Evolutionary conservation across 2,888 invertebrate genomes (phyloP).

Genomic region (Rhagium mordax): DNA sequence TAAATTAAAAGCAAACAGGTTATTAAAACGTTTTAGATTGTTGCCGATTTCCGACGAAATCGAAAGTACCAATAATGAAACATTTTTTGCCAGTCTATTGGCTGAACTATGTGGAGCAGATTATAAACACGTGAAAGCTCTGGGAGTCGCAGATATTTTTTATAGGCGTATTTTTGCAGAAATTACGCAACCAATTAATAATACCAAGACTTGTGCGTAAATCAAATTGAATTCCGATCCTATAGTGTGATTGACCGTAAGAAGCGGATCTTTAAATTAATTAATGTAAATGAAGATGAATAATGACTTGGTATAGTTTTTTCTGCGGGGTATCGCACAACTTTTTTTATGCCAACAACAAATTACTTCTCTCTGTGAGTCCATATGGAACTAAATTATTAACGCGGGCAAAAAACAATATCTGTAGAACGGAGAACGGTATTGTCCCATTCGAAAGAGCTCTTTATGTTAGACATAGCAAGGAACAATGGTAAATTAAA

Average conservation of each 20-base stretch:
- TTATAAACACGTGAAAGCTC: neutral
- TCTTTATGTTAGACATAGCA: neutral
- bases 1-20: neutral
- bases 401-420: neutral
- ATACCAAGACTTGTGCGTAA: no score
- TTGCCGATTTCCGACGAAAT: neutral
- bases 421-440: neutral
- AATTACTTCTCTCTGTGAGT: neutral
- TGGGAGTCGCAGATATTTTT: neutral
- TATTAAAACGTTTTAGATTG: constrained; percentile 6
- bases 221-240: no score
- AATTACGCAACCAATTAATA: no score
- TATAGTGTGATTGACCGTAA: neutral
- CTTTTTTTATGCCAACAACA: neutral
- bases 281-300: neutral
- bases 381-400: neutral
- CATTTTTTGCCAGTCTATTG: neutral
- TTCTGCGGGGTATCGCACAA: neutral
- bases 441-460: neutral
- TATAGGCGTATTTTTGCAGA: neutral
- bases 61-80: neutral
- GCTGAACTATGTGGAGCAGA: constrained; percentile 1
- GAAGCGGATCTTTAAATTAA: neutral
- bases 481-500: neutral
- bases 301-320: neutral